phyloP scores from a whole-genome alignment of 2,888 invertebrate species.

The Drosophila prostipennis region DNA sequence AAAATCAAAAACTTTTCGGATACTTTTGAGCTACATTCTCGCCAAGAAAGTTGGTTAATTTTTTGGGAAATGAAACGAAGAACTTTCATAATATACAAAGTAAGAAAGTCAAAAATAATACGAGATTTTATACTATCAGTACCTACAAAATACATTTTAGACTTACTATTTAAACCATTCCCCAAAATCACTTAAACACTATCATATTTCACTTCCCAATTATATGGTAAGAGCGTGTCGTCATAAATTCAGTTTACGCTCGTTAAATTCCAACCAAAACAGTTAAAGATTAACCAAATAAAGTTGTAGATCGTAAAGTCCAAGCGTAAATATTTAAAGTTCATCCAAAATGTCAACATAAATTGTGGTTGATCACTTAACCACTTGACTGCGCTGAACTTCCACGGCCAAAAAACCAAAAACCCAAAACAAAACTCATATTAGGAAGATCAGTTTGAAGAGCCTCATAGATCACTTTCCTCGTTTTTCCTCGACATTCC shows the following conservation, averaged over 20 bases:
- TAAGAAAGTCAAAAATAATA: too few relatives aligned
- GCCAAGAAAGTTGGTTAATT: slow-evolving; percentile 30
- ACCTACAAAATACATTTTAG: too few relatives aligned
- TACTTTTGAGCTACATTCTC: slow-evolving; percentile 34
- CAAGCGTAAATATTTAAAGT: not conserved
- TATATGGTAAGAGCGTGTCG: too few relatives aligned
- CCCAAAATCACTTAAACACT: not conserved
- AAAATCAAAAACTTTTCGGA: slow-evolving; percentile 8
- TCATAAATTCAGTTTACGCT: not conserved
- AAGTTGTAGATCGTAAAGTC: slow-evolving; percentile 1
- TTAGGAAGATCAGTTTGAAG: slow-evolving; percentile 5
- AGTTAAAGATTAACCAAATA: slow-evolving; percentile 1
- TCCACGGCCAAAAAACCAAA: not conserved
- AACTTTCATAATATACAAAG: slow-evolving; percentile 10
- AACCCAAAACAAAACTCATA: not conserved
- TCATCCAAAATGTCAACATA: slow-evolving; percentile 2
- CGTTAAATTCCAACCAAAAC: not conserved
- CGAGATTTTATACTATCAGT: too few relatives aligned
- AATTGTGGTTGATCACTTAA: not conserved
- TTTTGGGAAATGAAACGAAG: slow-evolving; percentile 5
- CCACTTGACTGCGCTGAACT: slow-evolving; percentile 8
- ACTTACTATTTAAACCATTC: not conserved
- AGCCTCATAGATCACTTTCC: slow-evolving; percentile 33
- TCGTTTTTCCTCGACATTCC: slow-evolving; percentile 23
- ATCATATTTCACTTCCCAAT: not conserved